Conservation (phyloP, 2,113 vertebrate genomes). For the Pipa parva region DNA sequence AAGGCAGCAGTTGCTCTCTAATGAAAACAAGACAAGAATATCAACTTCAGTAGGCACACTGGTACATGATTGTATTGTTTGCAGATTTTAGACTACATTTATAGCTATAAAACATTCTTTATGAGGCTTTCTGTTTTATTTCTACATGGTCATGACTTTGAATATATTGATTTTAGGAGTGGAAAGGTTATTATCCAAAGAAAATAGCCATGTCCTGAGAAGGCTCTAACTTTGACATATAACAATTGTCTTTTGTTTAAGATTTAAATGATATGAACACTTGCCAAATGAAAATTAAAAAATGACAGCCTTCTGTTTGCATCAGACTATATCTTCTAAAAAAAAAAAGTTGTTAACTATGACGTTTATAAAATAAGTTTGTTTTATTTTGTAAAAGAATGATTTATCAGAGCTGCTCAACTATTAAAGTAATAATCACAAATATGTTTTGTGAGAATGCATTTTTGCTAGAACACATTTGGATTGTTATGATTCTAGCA, state of each 20-base stretch:
- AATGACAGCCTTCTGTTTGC: not conserved
- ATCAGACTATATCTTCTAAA: not conserved
- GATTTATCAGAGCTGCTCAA: too few species aligned
- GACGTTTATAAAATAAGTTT: too few species aligned
- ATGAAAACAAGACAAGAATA: not conserved
- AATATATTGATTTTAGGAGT: constrained; percentile 33
- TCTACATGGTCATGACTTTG: constrained; percentile 29
- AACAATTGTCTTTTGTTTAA: not conserved
- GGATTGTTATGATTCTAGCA: too few species aligned
- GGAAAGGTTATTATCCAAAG: constrained; percentile 21
- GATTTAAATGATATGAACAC: not conserved
- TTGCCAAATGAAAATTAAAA: constrained; percentile 22
- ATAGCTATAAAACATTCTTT: constrained; percentile 30
- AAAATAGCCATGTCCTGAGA: constrained; percentile 18
- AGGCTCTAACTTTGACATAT: constrained; percentile 17
- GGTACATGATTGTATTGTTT: constrained; percentile 32
- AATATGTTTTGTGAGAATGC: too few species aligned
- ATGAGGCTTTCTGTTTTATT: constrained; percentile 36
- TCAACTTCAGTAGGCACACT: constrained; percentile 14
- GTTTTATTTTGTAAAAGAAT: not conserved
- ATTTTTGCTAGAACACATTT: too few species aligned
- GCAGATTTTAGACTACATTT: constrained; percentile 27
- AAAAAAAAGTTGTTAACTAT: too few species aligned
- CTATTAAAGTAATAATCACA: too few species aligned
- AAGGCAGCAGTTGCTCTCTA: constrained; percentile 38